These are phyloP conservation scores for Drosophila micromelanica DNA, from an alignment of 1,140 invertebrate genomes.

Conservation along the genomic window DNA sequence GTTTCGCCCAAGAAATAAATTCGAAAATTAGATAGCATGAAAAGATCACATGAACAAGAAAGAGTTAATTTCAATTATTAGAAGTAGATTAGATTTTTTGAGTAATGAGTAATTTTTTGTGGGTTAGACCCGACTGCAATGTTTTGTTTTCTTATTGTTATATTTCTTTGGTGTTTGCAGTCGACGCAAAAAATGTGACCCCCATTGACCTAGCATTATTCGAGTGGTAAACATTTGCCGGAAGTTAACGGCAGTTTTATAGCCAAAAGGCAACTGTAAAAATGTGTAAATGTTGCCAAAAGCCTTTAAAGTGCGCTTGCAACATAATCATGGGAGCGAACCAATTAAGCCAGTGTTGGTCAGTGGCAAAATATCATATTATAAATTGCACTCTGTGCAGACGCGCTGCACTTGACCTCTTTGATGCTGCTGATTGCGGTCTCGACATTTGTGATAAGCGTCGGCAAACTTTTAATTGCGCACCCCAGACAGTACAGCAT, in stretches of 20 bases:
- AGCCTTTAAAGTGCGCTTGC: conserved; percentile 13
- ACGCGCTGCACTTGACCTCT: conserved; percentile 68
- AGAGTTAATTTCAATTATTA: too few relatives aligned
- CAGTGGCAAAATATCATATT: not conserved
- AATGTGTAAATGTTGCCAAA: conserved; percentile 5
- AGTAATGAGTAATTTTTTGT: too few relatives aligned
- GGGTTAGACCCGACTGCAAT: too few relatives aligned
- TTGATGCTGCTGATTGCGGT: conserved; percentile 61
- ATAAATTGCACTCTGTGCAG: conserved; percentile 52
- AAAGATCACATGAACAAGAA: too few relatives aligned
- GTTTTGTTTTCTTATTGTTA: not conserved
- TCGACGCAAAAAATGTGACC: not conserved
- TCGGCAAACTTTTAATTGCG: conserved; percentile 77
- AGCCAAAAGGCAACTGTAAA: conserved; percentile 2
- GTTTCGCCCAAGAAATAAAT: too few relatives aligned
- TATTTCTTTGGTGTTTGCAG: conserved; percentile 1
- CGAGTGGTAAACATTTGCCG: conserved; percentile 63
- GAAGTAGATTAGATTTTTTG: too few relatives aligned
- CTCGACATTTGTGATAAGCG: conserved; percentile 74
- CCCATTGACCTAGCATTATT: conserved; percentile 24
- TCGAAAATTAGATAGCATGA: too few relatives aligned
- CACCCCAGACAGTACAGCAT: conserved; percentile 18
- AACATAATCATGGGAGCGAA: conserved; percentile 45
- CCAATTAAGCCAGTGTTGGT: conserved; percentile 51
- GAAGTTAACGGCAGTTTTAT: conserved; percentile 64